Evolutionary conservation across 2,888 invertebrate species (phyloP), one percentile per base, ranked within the genome.

Genomic region (Diabrotica balteata): DNA sequence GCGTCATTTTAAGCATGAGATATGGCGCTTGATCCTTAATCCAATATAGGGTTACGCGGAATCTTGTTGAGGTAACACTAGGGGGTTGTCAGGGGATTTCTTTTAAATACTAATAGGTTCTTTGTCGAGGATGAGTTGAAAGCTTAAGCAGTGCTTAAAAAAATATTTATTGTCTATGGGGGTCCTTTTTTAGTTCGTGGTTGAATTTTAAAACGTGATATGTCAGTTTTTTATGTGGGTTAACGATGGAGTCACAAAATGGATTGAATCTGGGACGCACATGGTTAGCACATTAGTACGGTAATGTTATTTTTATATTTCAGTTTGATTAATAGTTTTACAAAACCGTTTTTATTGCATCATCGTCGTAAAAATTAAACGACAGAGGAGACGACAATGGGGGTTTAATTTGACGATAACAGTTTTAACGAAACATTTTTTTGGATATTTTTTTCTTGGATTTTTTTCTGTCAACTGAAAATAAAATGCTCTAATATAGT

Each of bases 1-100:
- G 50, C 58, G 49, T 64, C 64, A 64, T 58, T 63, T 64, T 46
- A 62, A 47, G 58, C 58, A 53, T 61, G 68, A 64, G 64, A 58
- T 58, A 68, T 64, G 59, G 67, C 60, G 60, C 67, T 59, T 45
- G 17, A 57, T 57, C n/a, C 17, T 59, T 57, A 17, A 57, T 57
- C 17, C 17, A 57, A 57, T 32, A 57, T 54, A 54, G 53, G 53
- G 61, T 61, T 61, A 61, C 61, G 61, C 46, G 53, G n/a, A 22
- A 46, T 47, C 42, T 52, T 46, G 55, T 57, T 57, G 45, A 17
- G 55, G 55, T 57, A 57, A 57, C 59, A 59, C 49, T 45, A 17
- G 50, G 50, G 59, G 59, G 63, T 57, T 63, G 51, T 51, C 47
- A 45, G 63, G 49, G 55, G 44, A 42, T 55, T 57, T 45, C 51